Evolutionary conservation across 2,888 invertebrate species (phyloP).

Genomic region (Coelopa pilipes): DNA sequence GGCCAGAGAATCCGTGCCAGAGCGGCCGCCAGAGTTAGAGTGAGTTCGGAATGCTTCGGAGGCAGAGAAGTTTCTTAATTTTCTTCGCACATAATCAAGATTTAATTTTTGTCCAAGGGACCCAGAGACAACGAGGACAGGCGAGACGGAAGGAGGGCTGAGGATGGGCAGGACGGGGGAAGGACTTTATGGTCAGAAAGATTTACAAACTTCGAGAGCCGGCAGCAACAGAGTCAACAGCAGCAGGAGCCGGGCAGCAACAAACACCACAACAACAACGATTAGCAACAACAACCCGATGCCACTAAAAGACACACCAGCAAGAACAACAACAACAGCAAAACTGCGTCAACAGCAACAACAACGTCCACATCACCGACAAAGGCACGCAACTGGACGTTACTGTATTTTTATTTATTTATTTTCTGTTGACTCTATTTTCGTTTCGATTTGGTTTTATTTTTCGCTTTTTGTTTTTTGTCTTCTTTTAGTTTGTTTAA

Average conservation of each 20-base stretch:
- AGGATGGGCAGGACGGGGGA: neutral
- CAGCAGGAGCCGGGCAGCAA: conserved; percentile 10
- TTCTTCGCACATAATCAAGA: conserved; percentile 63
- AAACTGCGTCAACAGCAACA: too few species aligned
- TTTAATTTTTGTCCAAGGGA: conserved; percentile 55
- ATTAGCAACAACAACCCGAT: too few species aligned
- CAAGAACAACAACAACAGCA: too few species aligned
- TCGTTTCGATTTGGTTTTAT: too few species aligned
- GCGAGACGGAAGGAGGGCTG: neutral
- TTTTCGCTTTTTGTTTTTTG: too few species aligned
- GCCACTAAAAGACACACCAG: too few species aligned
- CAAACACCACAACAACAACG: too few species aligned
- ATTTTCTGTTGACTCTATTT: too few species aligned
- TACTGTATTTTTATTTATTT: neutral
- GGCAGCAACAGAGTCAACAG: neutral
- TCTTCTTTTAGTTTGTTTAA: too few species aligned
- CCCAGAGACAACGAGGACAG: too few species aligned
- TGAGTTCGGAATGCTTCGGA: neutral
- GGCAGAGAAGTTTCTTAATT: conserved; percentile 40
- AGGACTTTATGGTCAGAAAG: conserved; percentile 30
- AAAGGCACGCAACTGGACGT: conserved; percentile 4
- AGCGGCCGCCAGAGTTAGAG: conserved; percentile 3
- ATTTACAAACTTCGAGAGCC: conserved; percentile 19
- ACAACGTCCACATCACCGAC: too few species aligned
- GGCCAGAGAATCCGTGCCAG: too few species aligned